A percentile compares a stretch with the other conserved stretches of the same genome.
These are phyloP conservation scores for Meghimatium bilineatum DNA, from an alignment of 2,888 invertebrate genomes.

Conservation along the genomic window DNA sequence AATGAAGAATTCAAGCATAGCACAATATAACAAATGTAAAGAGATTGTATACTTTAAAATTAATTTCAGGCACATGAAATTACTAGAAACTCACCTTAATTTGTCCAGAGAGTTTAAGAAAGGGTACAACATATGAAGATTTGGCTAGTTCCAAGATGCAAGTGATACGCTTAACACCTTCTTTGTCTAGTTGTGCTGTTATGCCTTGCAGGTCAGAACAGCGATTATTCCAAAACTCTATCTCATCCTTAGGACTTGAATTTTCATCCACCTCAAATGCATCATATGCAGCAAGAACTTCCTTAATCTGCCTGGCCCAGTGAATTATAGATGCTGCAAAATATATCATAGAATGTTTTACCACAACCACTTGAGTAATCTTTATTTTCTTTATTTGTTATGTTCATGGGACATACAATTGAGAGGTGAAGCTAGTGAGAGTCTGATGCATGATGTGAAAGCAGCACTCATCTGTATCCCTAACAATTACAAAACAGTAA, in stretches of 20 bases:
- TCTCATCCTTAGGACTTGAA: conserved; percentile 77
- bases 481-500: no score
- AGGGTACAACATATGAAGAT: conserved; percentile 77
- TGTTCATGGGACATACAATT: no score
- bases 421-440: no score
- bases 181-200: conserved; percentile 77
- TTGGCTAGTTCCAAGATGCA: conserved; percentile 75
- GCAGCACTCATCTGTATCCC: no score
- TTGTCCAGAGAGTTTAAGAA: conserved; percentile 75
- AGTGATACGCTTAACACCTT: conserved; percentile 76
- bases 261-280: conserved; percentile 80
- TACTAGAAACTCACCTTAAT: conserved; percentile 71
- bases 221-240: conserved; percentile 77
- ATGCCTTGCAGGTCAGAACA: conserved; percentile 77
- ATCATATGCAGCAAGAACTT: conserved; percentile 88
- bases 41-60: no score
- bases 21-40: no score
- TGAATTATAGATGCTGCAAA: conserved; percentile 81
- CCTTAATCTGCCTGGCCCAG: conserved; percentile 91
- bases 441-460: no score
- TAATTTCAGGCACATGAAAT: no score
- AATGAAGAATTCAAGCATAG: no score
- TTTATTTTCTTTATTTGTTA: no score
- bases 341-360: not conserved
- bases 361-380: no score